A percentile compares a stretch with the other conserved stretches of the same genome.
These are phyloP conservation scores for Setophaga coronata DNA, from an alignment of 2,113 vertebrate species.

Conservation along the genomic window DNA sequence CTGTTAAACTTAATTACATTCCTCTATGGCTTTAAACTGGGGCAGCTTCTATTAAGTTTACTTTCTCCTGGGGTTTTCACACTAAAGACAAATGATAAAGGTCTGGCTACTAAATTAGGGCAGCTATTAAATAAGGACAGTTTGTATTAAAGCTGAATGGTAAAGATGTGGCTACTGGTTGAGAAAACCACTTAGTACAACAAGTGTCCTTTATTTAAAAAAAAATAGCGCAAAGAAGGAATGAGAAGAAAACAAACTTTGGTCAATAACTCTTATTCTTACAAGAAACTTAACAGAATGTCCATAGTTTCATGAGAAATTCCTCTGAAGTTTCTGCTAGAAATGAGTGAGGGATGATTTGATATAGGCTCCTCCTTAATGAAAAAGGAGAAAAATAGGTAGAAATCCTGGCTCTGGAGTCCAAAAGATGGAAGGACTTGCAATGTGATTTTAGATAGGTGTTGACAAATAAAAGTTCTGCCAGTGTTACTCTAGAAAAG, in stretches of 20 bases:
- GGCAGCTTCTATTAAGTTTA: constrained; percentile 69
- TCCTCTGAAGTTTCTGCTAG: neutral
- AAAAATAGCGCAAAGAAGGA: neutral
- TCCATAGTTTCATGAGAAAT: neutral
- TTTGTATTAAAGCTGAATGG: constrained; percentile 31
- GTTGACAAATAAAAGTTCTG: neutral
- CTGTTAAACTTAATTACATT: constrained; percentile 65
- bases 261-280: neutral
- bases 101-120: constrained; percentile 51
- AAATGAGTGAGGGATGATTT: neutral
- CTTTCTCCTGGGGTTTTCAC: constrained; percentile 56
- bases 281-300: neutral
- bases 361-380: neutral
- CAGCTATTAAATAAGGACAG: constrained; percentile 48
- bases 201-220: neutral
- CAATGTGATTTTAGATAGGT: neutral
- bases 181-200: neutral
- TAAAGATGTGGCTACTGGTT: constrained; percentile 14
- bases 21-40: constrained; percentile 57
- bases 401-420: neutral
- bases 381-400: neutral
- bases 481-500: neutral
- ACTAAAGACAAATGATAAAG: constrained; percentile 48
- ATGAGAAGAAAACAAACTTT: neutral
- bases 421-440: neutral